These are phyloP conservation scores for Tursiops truncatus DNA, from an alignment of 2,113 vertebrate species.

Conservation along the genomic window DNA sequence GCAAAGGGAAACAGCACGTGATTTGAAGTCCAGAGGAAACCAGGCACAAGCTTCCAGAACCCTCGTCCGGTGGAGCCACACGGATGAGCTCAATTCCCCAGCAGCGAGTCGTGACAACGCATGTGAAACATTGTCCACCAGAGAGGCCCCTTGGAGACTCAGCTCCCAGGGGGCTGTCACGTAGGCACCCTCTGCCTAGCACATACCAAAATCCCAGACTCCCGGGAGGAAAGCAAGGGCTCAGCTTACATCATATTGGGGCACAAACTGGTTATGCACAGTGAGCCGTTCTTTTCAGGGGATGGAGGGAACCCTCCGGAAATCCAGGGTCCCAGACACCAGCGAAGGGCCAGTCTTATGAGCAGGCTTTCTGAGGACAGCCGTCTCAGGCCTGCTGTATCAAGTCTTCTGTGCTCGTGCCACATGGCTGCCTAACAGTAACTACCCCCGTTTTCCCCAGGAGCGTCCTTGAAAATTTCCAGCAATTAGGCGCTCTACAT, in stretches of 20 bases:
- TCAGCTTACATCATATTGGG: neutral
- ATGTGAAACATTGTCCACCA: fast-evolving
- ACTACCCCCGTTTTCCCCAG: fast-evolving
- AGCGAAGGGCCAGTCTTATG: neutral
- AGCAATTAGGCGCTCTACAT: neutral
- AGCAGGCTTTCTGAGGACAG: neutral
- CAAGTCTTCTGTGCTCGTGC: neutral
- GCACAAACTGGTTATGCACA: neutral
- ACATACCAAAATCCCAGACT: neutral
- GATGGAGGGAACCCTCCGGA: fast-evolving
- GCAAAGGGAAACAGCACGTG: neutral
- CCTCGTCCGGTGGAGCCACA: no score
- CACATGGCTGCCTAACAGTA: fast-evolving
- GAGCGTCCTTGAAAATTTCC: neutral
- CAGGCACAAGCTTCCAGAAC: neutral
- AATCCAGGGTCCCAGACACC: neutral
- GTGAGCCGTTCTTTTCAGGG: neutral
- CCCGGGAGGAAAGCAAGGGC: neutral
- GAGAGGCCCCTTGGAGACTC: neutral
- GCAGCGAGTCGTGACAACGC: neutral
- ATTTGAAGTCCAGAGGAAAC: neutral
- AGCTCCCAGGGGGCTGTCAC: neutral
- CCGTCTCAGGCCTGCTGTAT: neutral
- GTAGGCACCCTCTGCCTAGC: neutral
- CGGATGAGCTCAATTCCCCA: fast-evolving